Evolutionary conservation across 1,140 invertebrate genomes (phyloP).

Genomic region (Calliopsis andreniformis): DNA sequence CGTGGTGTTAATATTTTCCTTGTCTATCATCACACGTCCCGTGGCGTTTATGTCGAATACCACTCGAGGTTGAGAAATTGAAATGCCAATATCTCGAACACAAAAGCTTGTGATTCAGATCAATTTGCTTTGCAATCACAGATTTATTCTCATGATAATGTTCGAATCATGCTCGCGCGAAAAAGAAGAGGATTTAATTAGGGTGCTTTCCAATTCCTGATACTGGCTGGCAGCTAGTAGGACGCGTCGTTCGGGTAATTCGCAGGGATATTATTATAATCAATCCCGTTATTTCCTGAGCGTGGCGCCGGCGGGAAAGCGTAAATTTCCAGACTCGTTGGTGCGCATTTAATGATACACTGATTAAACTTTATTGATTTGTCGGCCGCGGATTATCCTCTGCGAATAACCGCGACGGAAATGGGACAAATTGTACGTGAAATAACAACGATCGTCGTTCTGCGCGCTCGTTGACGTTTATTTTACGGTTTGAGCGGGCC

Average conservation of each 20-base stretch:
- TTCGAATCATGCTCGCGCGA: not conserved
- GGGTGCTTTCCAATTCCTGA: constrained; percentile 27
- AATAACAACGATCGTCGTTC: not conserved
- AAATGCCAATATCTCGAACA: no score
- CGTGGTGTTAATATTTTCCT: no score
- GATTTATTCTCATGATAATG: constrained; percentile 24
- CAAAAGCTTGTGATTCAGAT: no score
- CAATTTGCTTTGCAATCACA: no score
- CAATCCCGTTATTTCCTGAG: not conserved
- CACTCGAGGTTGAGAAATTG: no score
- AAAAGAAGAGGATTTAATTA: constrained; percentile 50
- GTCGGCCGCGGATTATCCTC: not conserved
- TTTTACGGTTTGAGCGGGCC: no score
- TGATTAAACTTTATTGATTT: constrained; percentile 18
- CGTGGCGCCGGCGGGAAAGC: not conserved
- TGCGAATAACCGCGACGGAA: not conserved
- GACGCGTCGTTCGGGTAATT: not conserved
- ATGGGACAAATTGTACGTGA: not conserved
- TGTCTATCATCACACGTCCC: no score
- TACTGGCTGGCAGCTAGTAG: not conserved
- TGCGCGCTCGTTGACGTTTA: not conserved
- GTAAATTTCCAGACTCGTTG: not conserved
- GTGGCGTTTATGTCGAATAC: no score
- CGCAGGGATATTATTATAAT: constrained; percentile 19
- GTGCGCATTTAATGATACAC: not conserved